These are phyloP conservation scores for Ivindomyrus marchei DNA, from an alignment of 2,113 vertebrate genomes.

Conservation along the genomic window DNA sequence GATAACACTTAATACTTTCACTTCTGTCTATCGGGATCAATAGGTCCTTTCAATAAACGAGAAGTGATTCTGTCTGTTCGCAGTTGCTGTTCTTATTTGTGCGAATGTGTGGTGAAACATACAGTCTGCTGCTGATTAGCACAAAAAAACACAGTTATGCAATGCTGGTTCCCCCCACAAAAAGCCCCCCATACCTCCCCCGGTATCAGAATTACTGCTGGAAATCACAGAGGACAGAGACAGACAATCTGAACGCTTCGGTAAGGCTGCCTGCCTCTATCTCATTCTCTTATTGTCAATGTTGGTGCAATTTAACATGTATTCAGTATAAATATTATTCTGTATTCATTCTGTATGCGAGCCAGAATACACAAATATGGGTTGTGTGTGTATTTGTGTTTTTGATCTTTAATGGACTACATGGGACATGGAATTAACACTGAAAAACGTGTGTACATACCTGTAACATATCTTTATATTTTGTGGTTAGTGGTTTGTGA, in stretches of 20 bases:
- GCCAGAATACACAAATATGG: background rate
- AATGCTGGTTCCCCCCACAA: background rate
- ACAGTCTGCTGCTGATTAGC: background rate
- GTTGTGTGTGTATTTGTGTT: background rate
- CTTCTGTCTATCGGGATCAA: background rate
- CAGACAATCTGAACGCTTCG: background rate
- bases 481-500: background rate
- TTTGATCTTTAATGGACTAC: background rate
- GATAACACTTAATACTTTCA: background rate
- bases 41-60: background rate
- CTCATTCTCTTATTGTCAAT: background rate
- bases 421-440: background rate
- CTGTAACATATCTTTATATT: background rate
- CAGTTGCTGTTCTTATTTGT: background rate
- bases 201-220: background rate
- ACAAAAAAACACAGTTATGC: background rate
- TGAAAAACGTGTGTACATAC: background rate
- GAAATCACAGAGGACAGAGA: background rate
- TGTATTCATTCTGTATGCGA: too few relatives aligned
- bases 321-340: background rate
- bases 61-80: background rate
- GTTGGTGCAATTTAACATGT: background rate
- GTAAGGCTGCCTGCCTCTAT: background rate
- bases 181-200: too few relatives aligned
- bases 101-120: background rate